A percentile compares a stretch with the other conserved stretches of the same genome.
Evolutionary conservation across 1,140 invertebrate species (phyloP).

Genomic region (Battus philenor): DNA sequence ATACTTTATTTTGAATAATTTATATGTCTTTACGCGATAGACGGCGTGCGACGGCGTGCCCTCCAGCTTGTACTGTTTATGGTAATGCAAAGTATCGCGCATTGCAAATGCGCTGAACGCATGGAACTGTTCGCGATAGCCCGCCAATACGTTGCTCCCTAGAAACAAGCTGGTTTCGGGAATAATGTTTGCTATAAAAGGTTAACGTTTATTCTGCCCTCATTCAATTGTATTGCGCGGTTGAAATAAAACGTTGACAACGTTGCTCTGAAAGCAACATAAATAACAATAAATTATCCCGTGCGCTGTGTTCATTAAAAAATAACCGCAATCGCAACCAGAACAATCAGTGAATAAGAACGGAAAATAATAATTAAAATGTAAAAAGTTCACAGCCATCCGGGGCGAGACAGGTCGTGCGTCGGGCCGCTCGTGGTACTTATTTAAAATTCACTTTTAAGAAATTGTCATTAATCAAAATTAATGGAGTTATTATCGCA

Average conservation of each 20-base stretch:
- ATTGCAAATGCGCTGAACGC: slow-evolving; percentile 73
- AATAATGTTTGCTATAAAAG: slow-evolving; percentile 31
- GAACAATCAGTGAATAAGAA: slow-evolving; percentile 53
- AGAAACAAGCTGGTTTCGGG: slow-evolving; percentile 37
- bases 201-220: slow-evolving; percentile 11
- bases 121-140: slow-evolving; percentile 51
- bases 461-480: slow-evolving; percentile 74
- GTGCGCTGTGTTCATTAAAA: slow-evolving; percentile 17
- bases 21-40: slow-evolving; percentile 73
- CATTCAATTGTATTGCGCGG: slow-evolving; percentile 5
- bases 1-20: slow-evolving; percentile 76
- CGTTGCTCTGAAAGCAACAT: slow-evolving; percentile 4
- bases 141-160: slow-evolving; percentile 47
- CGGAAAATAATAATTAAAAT: slow-evolving; percentile 54
- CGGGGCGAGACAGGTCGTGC: slow-evolving; percentile 40
- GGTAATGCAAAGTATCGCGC: slow-evolving; percentile 72
- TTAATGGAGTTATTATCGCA: slow-evolving; percentile 75
- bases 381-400: slow-evolving; percentile 42
- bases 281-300: slow-evolving; percentile 14
- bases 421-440: slow-evolving; percentile 27
- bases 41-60: slow-evolving; percentile 70
- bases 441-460: slow-evolving; percentile 68
- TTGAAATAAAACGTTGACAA: slow-evolving; percentile 12
- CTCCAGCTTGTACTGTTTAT: slow-evolving; percentile 72
- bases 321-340: slow-evolving; percentile 37